phyloP scores from a whole-genome alignment of 2,113 vertebrate genomes.

The Alligator mississippiensis region DNA sequence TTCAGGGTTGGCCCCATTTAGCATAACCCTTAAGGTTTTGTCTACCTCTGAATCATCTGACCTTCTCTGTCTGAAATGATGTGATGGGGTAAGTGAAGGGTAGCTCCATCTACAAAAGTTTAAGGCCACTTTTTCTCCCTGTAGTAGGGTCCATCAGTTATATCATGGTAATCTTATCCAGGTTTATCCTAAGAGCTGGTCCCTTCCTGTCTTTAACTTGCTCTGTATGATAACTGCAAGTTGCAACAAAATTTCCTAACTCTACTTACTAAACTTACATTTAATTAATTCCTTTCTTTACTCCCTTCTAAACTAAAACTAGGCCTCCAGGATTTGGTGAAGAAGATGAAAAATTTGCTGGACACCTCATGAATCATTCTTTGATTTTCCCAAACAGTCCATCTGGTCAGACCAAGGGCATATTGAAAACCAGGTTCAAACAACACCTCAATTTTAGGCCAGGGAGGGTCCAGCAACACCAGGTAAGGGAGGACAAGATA shows the following conservation, averaged over 20 bases:
- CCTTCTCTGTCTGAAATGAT: not conserved
- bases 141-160: not conserved
- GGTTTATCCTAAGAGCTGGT: fast-evolving
- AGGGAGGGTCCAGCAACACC: not conserved
- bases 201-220: not conserved
- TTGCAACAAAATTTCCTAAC: not conserved
- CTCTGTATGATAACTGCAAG: not conserved
- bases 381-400: not conserved
- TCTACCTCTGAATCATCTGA: not conserved
- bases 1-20: not conserved
- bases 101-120: not conserved
- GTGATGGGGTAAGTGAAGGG: not conserved
- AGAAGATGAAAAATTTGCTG: not conserved
- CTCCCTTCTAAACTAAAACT: not conserved
- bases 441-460: not conserved
- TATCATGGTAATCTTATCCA: not conserved
- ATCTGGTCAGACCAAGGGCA: not conserved
- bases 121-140: not conserved
- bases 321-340: not conserved
- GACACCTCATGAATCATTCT: not conserved
- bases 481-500: not conserved
- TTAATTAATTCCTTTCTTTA: not conserved
- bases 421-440: not conserved
- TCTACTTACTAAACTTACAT: fast-evolving
- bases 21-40: not conserved